These are phyloP conservation scores for Arbacia lixula DNA, from an alignment of 53 echinoderm and acorn worm genomes.

Conservation along the genomic window DNA sequence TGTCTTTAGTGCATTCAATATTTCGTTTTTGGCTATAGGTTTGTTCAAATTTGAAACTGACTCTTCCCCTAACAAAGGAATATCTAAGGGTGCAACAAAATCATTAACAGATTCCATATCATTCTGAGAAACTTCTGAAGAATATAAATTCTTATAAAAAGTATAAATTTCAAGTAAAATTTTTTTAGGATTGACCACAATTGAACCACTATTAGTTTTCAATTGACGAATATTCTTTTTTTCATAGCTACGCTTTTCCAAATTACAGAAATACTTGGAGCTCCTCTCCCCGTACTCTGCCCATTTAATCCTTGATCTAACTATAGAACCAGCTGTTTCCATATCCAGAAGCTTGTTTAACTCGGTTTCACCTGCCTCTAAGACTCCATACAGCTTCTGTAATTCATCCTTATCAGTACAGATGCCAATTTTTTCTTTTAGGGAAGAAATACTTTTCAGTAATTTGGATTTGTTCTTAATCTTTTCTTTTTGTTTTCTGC, in stretches of 20 bases:
- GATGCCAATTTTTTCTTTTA: not conserved
- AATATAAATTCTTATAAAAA: no score
- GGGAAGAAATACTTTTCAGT: not conserved
- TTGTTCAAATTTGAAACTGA: no score
- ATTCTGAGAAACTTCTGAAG: no score
- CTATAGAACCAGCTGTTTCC: conserved; percentile 51
- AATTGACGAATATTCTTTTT: conserved; percentile 56
- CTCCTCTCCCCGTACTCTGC: no score
- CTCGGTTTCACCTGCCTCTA: not conserved
- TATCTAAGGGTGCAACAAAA: no score
- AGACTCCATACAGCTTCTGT: not conserved
- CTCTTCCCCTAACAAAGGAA: no score
- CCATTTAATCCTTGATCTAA: conserved; percentile 59
- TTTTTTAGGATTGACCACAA: no score
- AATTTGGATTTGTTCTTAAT: not conserved
- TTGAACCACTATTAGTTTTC: no score
- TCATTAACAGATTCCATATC: no score
- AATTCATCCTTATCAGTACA: not conserved
- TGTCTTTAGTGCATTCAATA: no score
- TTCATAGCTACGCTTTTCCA: conserved; percentile 58
- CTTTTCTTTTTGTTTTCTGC: conserved; percentile 29
- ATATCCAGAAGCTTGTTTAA: conserved; percentile 11
- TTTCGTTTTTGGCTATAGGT: no score
- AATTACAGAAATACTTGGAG: conserved; percentile 65
- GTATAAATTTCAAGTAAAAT: no score